phyloP scores from a whole-genome alignment of 2,888 invertebrate species.

The Itoplectis maculator region DNA sequence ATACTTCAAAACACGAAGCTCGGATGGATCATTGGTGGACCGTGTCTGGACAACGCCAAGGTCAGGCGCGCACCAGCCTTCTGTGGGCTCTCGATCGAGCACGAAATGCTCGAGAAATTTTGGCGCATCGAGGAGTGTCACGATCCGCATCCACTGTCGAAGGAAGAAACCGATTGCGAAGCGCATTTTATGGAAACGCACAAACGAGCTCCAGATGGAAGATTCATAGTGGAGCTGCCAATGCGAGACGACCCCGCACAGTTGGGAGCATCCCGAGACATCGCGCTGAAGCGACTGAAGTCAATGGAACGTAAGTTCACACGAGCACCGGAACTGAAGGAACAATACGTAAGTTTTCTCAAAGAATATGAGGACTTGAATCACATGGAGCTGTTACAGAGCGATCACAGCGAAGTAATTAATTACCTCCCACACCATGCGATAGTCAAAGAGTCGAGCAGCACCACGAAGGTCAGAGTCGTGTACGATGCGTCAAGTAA shows the following conservation, averaged over 20 bases:
- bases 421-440: slow-evolving; percentile 74
- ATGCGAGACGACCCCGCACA: slow-evolving; percentile 8
- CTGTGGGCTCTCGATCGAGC: neutral
- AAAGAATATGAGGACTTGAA: slow-evolving; percentile 16
- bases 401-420: neutral
- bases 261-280: slow-evolving; percentile 22
- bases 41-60: neutral
- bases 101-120: slow-evolving; percentile 1
- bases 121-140: neutral
- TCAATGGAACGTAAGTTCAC: slow-evolving; percentile 19
- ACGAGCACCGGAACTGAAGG: neutral
- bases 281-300: slow-evolving; percentile 5
- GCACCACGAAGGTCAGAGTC: slow-evolving; percentile 73
- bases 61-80: neutral
- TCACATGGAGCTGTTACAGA: neutral
- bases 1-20: slow-evolving; percentile 49
- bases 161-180: slow-evolving; percentile 6
- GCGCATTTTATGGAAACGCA: slow-evolving; percentile 13
- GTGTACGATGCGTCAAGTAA: slow-evolving; percentile 76
- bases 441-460: slow-evolving; percentile 69
- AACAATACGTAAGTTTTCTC: slow-evolving; percentile 1
- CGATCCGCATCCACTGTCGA: slow-evolving; percentile 2
- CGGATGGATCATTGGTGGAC: slow-evolving; percentile 51
- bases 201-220: slow-evolving; percentile 6
- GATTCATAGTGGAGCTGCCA: slow-evolving; percentile 22